Evolutionary conservation across 2,888 invertebrate species (phyloP).

Genomic region (Homarus gammarus): DNA sequence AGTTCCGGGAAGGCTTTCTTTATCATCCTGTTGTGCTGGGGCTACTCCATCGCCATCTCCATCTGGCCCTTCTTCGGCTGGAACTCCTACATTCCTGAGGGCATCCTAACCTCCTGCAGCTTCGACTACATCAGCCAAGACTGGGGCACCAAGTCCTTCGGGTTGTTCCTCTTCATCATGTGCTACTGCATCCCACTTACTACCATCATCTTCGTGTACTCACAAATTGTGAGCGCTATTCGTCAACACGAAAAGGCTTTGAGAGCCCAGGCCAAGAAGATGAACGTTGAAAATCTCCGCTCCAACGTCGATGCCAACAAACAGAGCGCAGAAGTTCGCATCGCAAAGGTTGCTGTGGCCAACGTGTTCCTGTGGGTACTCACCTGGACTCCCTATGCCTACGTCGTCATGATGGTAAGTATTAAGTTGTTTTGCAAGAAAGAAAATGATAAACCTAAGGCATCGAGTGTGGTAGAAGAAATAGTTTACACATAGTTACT

Average conservation of each 20-base stretch:
- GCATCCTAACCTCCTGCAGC: conserved; percentile 80
- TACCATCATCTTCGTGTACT: conserved; percentile 84
- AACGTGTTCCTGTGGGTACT: conserved; percentile 76
- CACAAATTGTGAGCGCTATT: conserved; percentile 86
- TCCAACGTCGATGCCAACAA: conserved; percentile 79
- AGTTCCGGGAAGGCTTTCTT: conserved; percentile 78
- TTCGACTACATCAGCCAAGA: conserved; percentile 82
- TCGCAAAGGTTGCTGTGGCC: conserved; percentile 75
- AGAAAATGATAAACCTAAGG: background rate
- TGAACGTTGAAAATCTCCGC: conserved; percentile 93
- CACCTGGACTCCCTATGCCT: conserved; percentile 78
- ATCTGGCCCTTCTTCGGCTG: conserved; percentile 79
- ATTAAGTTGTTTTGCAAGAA: background rate
- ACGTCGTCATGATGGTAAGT: conserved; percentile 77
- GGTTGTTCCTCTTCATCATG: conserved; percentile 82
- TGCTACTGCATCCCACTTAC: conserved; percentile 81
- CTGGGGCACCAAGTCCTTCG: conserved; percentile 82
- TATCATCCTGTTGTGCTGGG: conserved; percentile 79
- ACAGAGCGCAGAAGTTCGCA: conserved; percentile 72
- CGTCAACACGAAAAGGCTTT: conserved; percentile 91
- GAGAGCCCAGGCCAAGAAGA: conserved; percentile 94
- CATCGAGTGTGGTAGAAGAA: too few relatives aligned
- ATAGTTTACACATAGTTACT: too few relatives aligned
- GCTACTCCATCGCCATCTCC: conserved; percentile 78
- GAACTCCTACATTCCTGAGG: conserved; percentile 79